These are phyloP conservation scores for Rhadina sibilatrix DNA, from an alignment of 2,113 vertebrate species.

Conservation along the genomic window DNA sequence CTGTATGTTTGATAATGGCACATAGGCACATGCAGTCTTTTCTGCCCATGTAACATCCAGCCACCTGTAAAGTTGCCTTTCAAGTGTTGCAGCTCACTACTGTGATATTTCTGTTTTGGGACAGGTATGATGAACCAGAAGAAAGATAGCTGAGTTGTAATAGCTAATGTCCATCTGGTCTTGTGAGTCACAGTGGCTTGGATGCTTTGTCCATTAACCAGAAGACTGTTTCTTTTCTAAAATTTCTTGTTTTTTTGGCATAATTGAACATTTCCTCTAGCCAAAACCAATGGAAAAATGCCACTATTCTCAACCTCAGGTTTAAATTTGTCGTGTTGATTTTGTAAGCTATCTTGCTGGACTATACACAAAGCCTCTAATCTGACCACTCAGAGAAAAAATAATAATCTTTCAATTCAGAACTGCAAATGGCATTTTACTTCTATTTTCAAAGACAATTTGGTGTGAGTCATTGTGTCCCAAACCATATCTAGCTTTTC, in stretches of 20 bases:
- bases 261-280: constrained; percentile 15
- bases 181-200: not conserved
- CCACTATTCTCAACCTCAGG: constrained; percentile 33
- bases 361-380: constrained; percentile 45
- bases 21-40: not conserved
- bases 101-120: not conserved
- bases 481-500: constrained; percentile 47
- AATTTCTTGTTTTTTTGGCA: not conserved
- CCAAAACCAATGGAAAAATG: constrained; percentile 17
- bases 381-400: not conserved
- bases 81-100: not conserved
- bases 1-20: not conserved
- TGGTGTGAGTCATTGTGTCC: not conserved
- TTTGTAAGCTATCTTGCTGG: constrained; percentile 31
- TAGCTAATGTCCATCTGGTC: not conserved
- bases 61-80: not conserved
- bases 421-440: constrained; percentile 46
- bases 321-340: constrained; percentile 62
- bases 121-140: not conserved
- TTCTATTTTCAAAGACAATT: constrained; percentile 53
- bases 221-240: not conserved
- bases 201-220: not conserved
- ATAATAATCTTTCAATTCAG: constrained; percentile 7
- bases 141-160: not conserved
- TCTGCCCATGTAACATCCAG: not conserved